Evolutionary conservation across 2,113 vertebrate genomes (phyloP).

Genomic region (Petromus typicus): DNA sequence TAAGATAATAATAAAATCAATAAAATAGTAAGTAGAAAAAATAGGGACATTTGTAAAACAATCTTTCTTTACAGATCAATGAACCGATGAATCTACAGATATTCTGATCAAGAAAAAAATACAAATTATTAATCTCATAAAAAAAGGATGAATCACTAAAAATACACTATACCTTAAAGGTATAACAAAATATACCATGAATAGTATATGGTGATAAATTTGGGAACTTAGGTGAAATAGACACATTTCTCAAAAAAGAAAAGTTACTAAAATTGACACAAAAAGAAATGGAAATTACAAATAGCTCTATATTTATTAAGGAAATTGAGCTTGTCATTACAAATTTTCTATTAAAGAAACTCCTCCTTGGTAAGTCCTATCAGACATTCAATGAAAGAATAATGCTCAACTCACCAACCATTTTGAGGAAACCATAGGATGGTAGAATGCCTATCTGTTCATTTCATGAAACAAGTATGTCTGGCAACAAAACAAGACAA

Average conservation of each 20-base stretch:
- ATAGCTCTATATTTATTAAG: conserved; percentile 20
- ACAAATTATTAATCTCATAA: neutral
- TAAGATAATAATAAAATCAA: neutral
- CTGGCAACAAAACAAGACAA: neutral
- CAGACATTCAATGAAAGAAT: neutral
- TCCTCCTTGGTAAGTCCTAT: neutral
- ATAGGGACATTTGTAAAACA: neutral
- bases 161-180: neutral
- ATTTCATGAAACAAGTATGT: neutral
- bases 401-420: neutral
- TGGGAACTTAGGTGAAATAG: neutral
- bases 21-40: neutral
- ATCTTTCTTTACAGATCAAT: conserved; percentile 1
- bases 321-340: conserved; percentile 29
- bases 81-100: neutral
- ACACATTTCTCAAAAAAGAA: conserved; percentile 24
- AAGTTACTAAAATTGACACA: conserved; percentile 12
- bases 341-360: neutral
- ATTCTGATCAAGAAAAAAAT: neutral
- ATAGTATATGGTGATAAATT: neutral
- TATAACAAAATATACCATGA: neutral
- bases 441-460: neutral
- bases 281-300: conserved; percentile 34
- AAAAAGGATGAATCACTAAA: neutral
- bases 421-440: neutral